Base-by-base conservation (phyloP, 2,888 invertebrate genomes). In the Harmothoe impar region DNA sequence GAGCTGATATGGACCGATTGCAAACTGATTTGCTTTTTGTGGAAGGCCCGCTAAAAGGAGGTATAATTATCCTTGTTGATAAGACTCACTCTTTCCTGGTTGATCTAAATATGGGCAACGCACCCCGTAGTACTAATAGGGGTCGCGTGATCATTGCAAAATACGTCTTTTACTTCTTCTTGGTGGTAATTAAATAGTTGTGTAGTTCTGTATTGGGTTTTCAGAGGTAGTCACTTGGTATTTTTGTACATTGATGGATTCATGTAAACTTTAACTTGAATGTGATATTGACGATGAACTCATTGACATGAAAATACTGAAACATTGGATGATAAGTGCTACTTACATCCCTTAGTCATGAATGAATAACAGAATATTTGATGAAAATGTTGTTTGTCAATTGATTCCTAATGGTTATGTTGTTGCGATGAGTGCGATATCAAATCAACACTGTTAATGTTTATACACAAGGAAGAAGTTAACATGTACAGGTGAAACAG, bases 91-190 rank as follows among this genome's bases (percentile, higher is more conserved):
- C 25, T 77, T 17, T 31, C 31, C 31, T 77, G 31, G 17, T 31
- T 77, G 31, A 77, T 31, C 33, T 81, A 35, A 77, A 23, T 81
- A 81, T 81, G 81, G 81, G 81, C 81, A 81, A 81, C 81, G 43
- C 43, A 81, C 43, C 81, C 81, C 43, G 20, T 17, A 35, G 43
- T 81, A n/a, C 43, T 43, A 81, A 12, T 0, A 81, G 20, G 81
- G 81, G 81, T 35, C 12, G 72, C 43, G 81, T 35, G 81, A 81
- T 81, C 81, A 81, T 81, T 81, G 81, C 81, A 81, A 81, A 81
- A 81, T 33, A 33, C 35, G 81, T 81, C 33, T 81, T 33, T 81
- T 81, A 81, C 81, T 81, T 43, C 81, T 43, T 81, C 43, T 23
- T 35, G n/a, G n/a, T 33, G 33, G 81, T 81, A 81, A 77, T 29